Evolutionary conservation across 2,888 invertebrate genomes (phyloP).

Genomic region (Lasioglossum villosulum): DNA sequence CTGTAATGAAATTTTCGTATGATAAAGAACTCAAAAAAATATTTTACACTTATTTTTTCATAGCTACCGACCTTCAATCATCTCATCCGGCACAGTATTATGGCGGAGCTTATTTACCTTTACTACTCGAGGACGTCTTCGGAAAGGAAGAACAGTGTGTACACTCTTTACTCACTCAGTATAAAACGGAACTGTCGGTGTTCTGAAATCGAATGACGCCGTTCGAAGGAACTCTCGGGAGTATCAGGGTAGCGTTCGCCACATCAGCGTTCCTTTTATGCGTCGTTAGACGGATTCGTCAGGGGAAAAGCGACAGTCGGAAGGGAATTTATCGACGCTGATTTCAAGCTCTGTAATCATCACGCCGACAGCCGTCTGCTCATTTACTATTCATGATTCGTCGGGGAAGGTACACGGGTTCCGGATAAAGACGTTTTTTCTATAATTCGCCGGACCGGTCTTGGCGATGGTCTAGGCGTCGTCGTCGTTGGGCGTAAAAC

Average conservation of each 20-base stretch:
- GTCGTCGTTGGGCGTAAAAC: not conserved
- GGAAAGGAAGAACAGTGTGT: not conserved
- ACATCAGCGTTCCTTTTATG: not conserved
- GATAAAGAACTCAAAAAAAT: too few species aligned
- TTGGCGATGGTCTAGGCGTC: not conserved
- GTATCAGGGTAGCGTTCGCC: not conserved
- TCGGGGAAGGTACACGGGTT: not conserved
- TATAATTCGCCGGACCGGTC: constrained; percentile 28
- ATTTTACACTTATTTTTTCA: too few species aligned
- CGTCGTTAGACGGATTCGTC: not conserved
- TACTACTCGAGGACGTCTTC: not conserved
- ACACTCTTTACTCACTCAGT: not conserved
- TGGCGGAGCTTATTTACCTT: not conserved
- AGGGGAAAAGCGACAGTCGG: not conserved
- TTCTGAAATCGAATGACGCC: not conserved
- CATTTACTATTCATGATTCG: constrained; percentile 36
- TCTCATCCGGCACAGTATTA: too few species aligned
- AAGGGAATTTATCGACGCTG: not conserved
- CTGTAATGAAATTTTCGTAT: too few species aligned
- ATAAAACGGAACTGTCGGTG: not conserved
- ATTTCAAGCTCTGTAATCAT: not conserved
- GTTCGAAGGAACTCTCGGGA: not conserved
- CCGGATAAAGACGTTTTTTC: constrained; percentile 22
- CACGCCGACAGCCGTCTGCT: not conserved
- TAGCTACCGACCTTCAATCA: too few species aligned